phyloP scores from a whole-genome alignment of 2,113 vertebrate species.

The rat (Rattus norvegicus) region GRCr8 NC_086027.1:93682001-93682500 shows the following conservation, averaged over 20 bases:
- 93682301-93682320: neutral
- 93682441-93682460: neutral
- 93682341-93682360: neutral
- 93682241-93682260: neutral
- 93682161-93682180: neutral
- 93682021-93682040: neutral
- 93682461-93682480: neutral
- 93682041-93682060: neutral
- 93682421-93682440: neutral
- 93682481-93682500: neutral
- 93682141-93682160: neutral
- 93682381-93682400: neutral
- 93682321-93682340: neutral
- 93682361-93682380: neutral
- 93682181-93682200: neutral
- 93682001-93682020: neutral
- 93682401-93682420: neutral
- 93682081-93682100: neutral
- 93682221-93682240: neutral
- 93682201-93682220: neutral
- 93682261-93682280: fast-evolving
- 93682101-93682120: neutral
- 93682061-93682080: neutral
- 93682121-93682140: neutral
- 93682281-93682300: neutral